A percentile compares a stretch with the other conserved stretches of the same genome.
These are phyloP conservation scores for Lamprologus tigripictilis DNA, from an alignment of 2,113 vertebrate genomes.

Conservation along the genomic window DNA sequence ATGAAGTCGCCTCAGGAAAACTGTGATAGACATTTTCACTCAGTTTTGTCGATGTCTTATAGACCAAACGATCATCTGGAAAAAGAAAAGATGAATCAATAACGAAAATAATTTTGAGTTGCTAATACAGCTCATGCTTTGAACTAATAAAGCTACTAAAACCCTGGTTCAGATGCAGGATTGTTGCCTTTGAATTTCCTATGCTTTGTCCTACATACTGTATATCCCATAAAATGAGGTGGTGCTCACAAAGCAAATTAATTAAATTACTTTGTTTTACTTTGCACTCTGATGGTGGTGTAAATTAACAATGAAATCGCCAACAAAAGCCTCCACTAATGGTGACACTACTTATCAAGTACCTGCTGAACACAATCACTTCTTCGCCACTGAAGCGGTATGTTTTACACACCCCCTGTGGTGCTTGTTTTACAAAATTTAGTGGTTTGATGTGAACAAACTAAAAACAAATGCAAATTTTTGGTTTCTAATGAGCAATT, in stretches of 20 bases:
- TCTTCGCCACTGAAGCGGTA: not conserved
- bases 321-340: not conserved
- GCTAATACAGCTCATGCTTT: not conserved
- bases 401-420: not conserved
- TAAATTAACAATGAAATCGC: not conserved
- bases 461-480: not conserved
- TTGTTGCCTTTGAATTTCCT: not conserved
- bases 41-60: not conserved
- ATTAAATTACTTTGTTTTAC: not conserved
- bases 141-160: not conserved
- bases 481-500: not conserved
- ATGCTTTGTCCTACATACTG: not conserved
- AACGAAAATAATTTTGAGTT: not conserved
- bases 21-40: not conserved
- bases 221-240: not conserved
- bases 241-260: not conserved
- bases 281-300: not conserved
- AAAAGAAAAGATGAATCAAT: not conserved
- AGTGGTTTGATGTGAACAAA: not conserved
- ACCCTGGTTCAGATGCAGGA: not conserved
- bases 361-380: not conserved
- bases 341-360: not conserved
- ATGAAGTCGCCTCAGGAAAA: not conserved
- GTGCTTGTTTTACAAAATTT: not conserved
- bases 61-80: not conserved